phyloP scores from a whole-genome alignment of 2,113 vertebrate genomes.

The Hemiscyllium ocellatum region DNA sequence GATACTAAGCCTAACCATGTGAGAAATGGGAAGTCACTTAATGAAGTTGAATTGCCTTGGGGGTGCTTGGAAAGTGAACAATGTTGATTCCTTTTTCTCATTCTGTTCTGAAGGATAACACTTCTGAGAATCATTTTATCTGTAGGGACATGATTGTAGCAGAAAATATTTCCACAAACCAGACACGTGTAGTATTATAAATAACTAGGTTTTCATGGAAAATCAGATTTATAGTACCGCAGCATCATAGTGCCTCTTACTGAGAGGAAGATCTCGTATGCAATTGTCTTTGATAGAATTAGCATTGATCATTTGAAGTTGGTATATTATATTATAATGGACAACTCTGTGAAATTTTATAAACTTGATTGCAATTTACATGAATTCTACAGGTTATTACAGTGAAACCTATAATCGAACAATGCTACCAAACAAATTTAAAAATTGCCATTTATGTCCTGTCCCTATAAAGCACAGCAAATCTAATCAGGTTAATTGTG shows the following conservation, averaged over 20 bases:
- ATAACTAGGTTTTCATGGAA: not conserved
- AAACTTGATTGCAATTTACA: not conserved
- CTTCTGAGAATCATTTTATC: not conserved
- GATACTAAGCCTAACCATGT: not conserved
- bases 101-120: not conserved
- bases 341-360: not conserved
- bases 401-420: not conserved
- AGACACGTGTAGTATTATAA: not conserved
- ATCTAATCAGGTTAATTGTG: not conserved
- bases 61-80: not conserved
- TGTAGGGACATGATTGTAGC: conserved; percentile 9
- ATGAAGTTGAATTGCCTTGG: not conserved
- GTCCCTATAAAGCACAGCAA: not conserved
- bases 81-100: not conserved
- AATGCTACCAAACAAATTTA: not conserved
- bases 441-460: no score
- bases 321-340: not conserved
- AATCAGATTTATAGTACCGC: not conserved
- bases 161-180: not conserved
- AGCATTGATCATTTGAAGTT: not conserved
- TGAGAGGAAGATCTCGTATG: not conserved
- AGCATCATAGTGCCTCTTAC: not conserved
- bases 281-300: not conserved
- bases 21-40: not conserved
- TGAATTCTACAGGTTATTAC: no score